Conservation (phyloP, 2,888 invertebrate genomes). For the Thereva unica region DNA sequence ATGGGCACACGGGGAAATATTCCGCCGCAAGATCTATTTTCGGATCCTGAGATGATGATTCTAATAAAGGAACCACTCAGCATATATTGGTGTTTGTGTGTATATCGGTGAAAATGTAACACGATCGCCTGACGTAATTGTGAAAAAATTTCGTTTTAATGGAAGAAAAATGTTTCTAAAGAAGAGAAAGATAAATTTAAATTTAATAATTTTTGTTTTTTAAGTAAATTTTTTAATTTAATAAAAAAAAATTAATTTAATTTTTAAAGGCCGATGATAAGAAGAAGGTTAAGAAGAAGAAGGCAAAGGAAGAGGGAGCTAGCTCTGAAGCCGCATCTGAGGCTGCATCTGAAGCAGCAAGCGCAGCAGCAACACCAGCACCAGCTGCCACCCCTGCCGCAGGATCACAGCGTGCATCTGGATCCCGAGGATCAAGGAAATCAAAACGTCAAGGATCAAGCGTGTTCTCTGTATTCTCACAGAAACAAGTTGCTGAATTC, state of each 20-base stretch:
- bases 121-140: constrained; percentile 17
- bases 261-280: constrained; percentile 82
- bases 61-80: constrained; percentile 13
- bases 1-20: constrained; percentile 14
- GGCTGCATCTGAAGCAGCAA: constrained; percentile 62
- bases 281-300: constrained; percentile 90
- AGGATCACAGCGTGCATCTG: constrained; percentile 81
- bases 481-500: constrained; percentile 95
- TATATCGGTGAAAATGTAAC: constrained; percentile 11
- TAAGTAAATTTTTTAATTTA: not conserved
- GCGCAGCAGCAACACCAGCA: constrained; percentile 68
- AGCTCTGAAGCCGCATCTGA: constrained; percentile 62
- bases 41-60: constrained; percentile 4
- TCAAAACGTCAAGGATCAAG: constrained; percentile 91
- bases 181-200: not conserved
- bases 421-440: constrained; percentile 63
- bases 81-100: constrained; percentile 7
- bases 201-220: not conserved
- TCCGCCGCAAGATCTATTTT: constrained; percentile 21
- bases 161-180: not conserved
- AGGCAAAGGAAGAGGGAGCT: constrained; percentile 73
- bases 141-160: not conserved
- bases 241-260: constrained; percentile 6
- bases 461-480: constrained; percentile 96
- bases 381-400: constrained; percentile 73